Evolutionary conservation across 2,113 vertebrate genomes (phyloP).

Genomic region (Leucosticte australis): DNA sequence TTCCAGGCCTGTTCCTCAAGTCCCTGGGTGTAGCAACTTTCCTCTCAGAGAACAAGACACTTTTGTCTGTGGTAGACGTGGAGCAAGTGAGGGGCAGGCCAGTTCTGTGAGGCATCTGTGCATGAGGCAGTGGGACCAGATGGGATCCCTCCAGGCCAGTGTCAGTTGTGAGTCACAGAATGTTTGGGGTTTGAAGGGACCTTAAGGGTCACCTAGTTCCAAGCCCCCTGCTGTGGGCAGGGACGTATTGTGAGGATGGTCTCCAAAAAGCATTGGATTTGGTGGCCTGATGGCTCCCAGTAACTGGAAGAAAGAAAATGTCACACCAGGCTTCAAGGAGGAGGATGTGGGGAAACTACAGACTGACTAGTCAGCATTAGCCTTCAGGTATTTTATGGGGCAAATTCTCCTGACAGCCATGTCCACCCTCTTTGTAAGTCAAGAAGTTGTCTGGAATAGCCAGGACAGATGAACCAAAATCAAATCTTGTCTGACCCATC

Average conservation of each 20-base stretch:
- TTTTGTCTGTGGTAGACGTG: rapidly evolving
- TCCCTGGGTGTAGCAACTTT: rapidly evolving
- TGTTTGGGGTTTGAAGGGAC: neutral
- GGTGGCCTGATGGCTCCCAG: neutral
- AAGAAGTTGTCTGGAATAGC: neutral
- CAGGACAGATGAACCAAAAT: neutral
- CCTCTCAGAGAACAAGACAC: neutral
- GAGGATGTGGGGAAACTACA: neutral
- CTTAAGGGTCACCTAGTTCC: neutral
- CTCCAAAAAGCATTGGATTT: neutral
- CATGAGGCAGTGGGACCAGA: rapidly evolving
- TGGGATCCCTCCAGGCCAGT: no score
- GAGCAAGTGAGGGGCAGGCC: neutral
- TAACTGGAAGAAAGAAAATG: neutral
- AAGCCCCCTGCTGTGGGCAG: neutral
- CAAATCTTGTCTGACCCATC: neutral
- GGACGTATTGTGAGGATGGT: neutral
- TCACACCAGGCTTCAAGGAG: neutral
- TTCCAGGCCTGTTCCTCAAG: neutral
- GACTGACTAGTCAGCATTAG: neutral
- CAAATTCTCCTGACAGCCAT: neutral
- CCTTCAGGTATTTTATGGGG: neutral
- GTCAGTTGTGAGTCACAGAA: neutral
- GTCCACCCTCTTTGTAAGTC: neutral
- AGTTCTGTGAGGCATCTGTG: rapidly evolving